A percentile compares a stretch with the other conserved stretches of the same genome.
Evolutionary conservation across 2,888 invertebrate species (phyloP).

Genomic region (Camponotus fellah): DNA sequence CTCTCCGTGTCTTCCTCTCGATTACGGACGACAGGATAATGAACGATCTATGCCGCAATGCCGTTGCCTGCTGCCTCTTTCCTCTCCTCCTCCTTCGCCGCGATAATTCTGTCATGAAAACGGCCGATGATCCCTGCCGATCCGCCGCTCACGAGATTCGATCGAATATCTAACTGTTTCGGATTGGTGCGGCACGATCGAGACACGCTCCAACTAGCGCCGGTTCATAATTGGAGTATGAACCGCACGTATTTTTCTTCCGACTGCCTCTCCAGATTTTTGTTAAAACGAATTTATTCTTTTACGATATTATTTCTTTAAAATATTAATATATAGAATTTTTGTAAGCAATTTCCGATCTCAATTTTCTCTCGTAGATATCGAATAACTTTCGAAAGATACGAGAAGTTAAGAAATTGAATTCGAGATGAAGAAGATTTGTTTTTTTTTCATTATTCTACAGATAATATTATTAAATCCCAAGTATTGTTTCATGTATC

Average conservation of each 20-base stretch:
- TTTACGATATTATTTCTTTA: neutral
- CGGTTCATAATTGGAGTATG: conserved; percentile 42
- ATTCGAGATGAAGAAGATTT: neutral
- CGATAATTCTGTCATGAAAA: conserved; percentile 51
- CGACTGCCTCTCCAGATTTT: neutral
- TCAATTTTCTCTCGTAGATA: neutral
- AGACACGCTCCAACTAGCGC: conserved; percentile 28
- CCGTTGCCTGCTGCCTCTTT: conserved; percentile 52
- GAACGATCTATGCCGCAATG: conserved; percentile 72
- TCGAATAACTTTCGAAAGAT: neutral
- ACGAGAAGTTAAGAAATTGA: neutral
- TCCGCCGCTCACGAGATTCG: conserved; percentile 36
- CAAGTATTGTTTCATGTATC: neutral
- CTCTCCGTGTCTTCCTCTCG: conserved; percentile 53
- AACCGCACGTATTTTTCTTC: neutral
- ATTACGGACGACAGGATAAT: conserved; percentile 58
- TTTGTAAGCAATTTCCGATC: neutral
- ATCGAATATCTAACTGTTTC: conserved; percentile 61
- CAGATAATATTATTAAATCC: neutral
- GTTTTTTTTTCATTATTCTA: neutral
- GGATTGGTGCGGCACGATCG: conserved; percentile 37
- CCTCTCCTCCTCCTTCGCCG: neutral
- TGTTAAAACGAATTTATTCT: neutral
- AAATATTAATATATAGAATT: neutral
- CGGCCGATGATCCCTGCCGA: conserved; percentile 21